Base-by-base conservation (phyloP, 30 jellyfish, hydroid and myxozoan genomes). In the Haliclystus octoradiatus region DNA sequence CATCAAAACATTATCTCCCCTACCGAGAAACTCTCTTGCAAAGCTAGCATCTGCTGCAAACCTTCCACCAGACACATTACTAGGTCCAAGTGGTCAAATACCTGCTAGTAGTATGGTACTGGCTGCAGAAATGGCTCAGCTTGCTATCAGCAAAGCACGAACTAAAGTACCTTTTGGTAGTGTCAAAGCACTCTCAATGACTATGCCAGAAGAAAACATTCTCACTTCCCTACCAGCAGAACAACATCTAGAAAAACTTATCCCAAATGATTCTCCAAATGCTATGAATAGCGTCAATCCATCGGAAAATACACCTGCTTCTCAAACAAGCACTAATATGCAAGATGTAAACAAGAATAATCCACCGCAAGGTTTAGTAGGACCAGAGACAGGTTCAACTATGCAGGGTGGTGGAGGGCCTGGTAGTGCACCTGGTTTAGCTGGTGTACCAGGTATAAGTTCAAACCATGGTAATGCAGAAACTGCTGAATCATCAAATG, bases 11-110 rank as follows among this genome's bases (percentile, higher is more conserved):
- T n/a, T n/a, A n/a, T 5, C 57, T 5, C 19, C 57, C 9, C 14
- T 40, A 19, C 19, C 57, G 14, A 40, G 57, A 5, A 57, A 57
- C 69, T 26, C 69, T 5, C 26, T 57, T 12, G 23, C 26, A 7
- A 15, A 22, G 26, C 73, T 64, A 13, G 73, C 73, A 12, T 3
- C 5, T 3, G 73, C 73, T 2, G 73, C 73, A 7, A 25, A 29
- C 24, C 65, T 64, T 5, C 73, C 73, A 5, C 66, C 65, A 15
- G 73, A 64, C 65, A 64, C 31, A 2, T 65, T 64, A 3, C 64
- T 64, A 25, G 73, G 73, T 25, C 63, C 73, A 2, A 64, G 65
- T 64, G 65, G 65, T 15, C 66, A 31, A 5, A 12, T 22, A 5
- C 23, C 73, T 3, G 5, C 9, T 9, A 29, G 66, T 3, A 64